A percentile compares a stretch with the other conserved stretches of the same genome.
Conservation (phyloP, 2,797 vertebrate species). For the Prionace glauca region DNA sequence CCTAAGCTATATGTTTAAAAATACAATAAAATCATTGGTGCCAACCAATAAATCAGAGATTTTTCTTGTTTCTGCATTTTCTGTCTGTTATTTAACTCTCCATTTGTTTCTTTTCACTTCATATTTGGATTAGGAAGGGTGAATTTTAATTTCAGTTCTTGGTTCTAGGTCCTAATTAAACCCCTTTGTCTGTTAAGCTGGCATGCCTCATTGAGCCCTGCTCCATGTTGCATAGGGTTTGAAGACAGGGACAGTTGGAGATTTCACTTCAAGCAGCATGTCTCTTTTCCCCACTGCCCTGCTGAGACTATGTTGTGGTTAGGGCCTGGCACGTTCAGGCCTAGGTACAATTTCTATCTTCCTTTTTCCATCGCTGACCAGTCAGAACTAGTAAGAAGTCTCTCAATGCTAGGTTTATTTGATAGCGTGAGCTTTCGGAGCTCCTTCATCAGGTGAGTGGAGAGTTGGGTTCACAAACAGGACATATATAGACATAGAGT, state of each 20-base stretch:
- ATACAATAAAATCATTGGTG: background rate
- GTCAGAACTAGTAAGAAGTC: too few species aligned
- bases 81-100: background rate
- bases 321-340: background rate
- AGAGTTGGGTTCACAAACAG: too few species aligned
- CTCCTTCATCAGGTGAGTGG: too few species aligned
- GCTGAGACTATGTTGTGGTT: background rate
- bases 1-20: background rate
- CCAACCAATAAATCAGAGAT: constrained; percentile 43
- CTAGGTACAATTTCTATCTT: background rate
- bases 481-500: too few species aligned
- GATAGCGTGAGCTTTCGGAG: too few species aligned
- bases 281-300: background rate
- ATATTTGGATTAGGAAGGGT: background rate
- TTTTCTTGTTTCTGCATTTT: constrained; percentile 30
- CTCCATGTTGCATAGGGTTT: background rate
- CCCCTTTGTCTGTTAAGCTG: background rate
- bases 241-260: background rate
- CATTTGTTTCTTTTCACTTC: background rate
- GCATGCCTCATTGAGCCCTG: background rate
- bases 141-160: background rate
- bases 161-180: background rate
- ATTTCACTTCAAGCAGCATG: background rate
- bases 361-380: background rate
- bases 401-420: too few species aligned